Percentiles rank a stretch among this genome's conserved stretches.
Conservation (phyloP, 2,797 vertebrate species). For the Acanthiza pusilla region DNA sequence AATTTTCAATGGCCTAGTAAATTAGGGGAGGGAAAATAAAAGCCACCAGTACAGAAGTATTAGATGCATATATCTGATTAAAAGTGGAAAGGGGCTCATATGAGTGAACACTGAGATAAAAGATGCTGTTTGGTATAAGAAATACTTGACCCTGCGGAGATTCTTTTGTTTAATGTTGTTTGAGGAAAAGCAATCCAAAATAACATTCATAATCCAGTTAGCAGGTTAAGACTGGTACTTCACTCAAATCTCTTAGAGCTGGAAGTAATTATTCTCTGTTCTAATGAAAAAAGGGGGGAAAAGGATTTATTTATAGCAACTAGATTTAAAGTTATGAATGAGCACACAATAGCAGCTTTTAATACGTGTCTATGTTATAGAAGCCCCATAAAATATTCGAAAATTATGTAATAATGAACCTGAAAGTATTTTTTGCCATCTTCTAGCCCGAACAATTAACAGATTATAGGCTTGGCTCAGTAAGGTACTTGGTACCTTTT, state of each 20-base stretch:
- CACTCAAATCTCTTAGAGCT: slow-evolving; percentile 52
- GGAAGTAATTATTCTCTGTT: slow-evolving; percentile 57
- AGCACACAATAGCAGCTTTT: not conserved
- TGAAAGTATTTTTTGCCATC: not conserved
- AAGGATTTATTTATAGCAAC: slow-evolving; percentile 6
- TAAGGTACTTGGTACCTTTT: not conserved
- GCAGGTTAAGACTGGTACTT: slow-evolving; percentile 62
- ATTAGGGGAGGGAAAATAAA: not conserved
- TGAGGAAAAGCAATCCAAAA: not conserved
- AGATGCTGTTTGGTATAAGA: not conserved
- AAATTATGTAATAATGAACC: not conserved
- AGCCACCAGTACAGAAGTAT: not conserved
- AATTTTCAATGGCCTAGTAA: not conserved
- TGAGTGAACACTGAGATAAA: slow-evolving; percentile 31
- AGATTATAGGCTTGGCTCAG: not conserved
- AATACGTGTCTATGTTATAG: not conserved
- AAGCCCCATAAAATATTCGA: not conserved
- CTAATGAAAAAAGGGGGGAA: slow-evolving; percentile 31
- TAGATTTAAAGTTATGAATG: not conserved
- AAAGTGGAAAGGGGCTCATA: not conserved
- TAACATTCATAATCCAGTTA: slow-evolving; percentile 62
- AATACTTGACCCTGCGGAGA: slow-evolving; percentile 27
- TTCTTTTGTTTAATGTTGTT: slow-evolving; percentile 59
- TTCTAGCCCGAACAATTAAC: not conserved
- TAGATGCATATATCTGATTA: not conserved